Conservation (phyloP, 1,140 invertebrate species). For the Drosophila ercepeae region DNA sequence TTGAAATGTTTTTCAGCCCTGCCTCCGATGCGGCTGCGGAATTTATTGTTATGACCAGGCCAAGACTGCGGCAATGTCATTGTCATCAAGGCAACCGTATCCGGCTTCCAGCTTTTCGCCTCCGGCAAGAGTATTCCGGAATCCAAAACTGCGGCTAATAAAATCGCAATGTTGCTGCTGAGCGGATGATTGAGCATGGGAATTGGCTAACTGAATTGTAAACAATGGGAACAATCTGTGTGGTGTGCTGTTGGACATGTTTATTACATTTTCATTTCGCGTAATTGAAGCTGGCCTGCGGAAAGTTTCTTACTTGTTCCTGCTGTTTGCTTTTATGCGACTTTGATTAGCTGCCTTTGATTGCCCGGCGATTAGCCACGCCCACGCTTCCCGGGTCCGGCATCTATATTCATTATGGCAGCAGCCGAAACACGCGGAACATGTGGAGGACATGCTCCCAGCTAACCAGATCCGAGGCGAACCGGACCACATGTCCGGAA, state of each 20-base stretch:
- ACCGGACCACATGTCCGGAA: conserved; percentile 72
- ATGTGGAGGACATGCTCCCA: conserved; percentile 43
- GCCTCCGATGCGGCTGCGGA: conserved; percentile 43
- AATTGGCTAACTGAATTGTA: conserved; percentile 19
- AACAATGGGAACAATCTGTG: conserved; percentile 73
- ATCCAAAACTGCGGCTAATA: conserved; percentile 33
- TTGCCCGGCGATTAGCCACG: conserved; percentile 80
- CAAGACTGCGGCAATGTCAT: conserved; percentile 52
- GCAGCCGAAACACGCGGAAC: conserved; percentile 17
- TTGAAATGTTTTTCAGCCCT: conserved; percentile 42
- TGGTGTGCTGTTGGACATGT: conserved; percentile 68
- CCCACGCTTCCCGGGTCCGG: conserved; percentile 63
- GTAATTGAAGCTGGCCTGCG: conserved; percentile 61
- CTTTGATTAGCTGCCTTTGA: conserved; percentile 79
- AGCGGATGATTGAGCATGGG: conserved; percentile 54
- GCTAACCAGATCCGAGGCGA: conserved; percentile 20
- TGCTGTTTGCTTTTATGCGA: conserved; percentile 48
- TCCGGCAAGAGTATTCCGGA: not conserved
- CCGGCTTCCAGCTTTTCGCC: not conserved
- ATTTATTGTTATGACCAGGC: conserved; percentile 80
- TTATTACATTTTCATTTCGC: conserved; percentile 76
- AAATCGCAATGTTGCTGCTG: conserved; percentile 56
- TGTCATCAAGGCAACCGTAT: conserved; percentile 38
- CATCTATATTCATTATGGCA: conserved; percentile 83
- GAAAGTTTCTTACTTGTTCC: conserved; percentile 31